Base-by-base conservation (phyloP, 2,113 vertebrate genomes). In the Uropsilus gracilis region DNA sequence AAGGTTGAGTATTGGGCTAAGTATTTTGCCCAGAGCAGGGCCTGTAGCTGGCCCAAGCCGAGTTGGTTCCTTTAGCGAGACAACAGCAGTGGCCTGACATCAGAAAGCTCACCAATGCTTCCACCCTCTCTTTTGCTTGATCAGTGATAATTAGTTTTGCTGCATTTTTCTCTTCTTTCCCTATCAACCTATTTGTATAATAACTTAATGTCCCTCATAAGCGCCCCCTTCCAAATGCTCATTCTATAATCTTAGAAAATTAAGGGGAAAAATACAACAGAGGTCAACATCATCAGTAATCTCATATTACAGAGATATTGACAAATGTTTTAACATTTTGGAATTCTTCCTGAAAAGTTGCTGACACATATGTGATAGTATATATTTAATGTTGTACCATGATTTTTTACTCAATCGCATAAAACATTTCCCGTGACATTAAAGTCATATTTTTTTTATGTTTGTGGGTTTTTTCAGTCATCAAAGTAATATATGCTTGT, bases 391-490 rank as follows among this genome's bases (percentile, higher is more conserved):
- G 59, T 61, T 69, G 6, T 16, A 24, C 28, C 14, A n/a, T 37
- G 6, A 16, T 71, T 8, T 64, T 34, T 61, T 75, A 37, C 30
- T 94, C 73, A 89, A 9, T 37, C 77, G 20, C 42, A 53, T 59
- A 53, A 72, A 83, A 2, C 55, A 30, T 81, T 75, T 90, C n/a
- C 42, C 37, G 34, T 16, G 7, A 50, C 24, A 44, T 72, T 78
- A 72, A 64, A 63, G 18, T 76, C 28, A 59, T 86, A 63, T 53
- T 71, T 81, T 39, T 71, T 72, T 30, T 95, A 95, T 76, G 77
- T 69, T 4, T 86, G 73, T 32, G 75, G 75, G 32, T 22, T 75
- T 86, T 93, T 92, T 93, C 61, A 88, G 50, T 90, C 39, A 78
- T 28, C 75, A 34, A 61, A 64, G 37, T 48, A 78, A 64, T 16